phyloP scores from a whole-genome alignment of 2,113 vertebrate species.

The Fregata magnificens region DNA sequence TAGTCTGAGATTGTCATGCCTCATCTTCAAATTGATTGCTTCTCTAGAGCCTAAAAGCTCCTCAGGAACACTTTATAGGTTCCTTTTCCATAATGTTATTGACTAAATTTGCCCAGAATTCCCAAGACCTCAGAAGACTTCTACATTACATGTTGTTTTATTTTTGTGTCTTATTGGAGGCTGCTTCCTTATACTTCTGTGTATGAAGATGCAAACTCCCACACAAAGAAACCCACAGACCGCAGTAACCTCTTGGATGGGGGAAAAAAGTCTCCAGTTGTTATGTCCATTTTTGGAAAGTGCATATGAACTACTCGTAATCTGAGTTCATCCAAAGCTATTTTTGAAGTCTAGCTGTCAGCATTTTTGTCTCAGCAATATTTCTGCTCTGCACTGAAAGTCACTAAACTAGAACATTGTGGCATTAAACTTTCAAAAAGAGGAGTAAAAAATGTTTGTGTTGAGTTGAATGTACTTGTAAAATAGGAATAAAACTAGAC shows the following conservation, averaged over 20 bases:
- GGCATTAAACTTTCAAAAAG: not conserved
- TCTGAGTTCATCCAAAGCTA: conserved; percentile 39
- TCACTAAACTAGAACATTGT: not conserved
- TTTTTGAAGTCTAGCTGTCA: conserved; percentile 27
- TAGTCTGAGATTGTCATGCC: not conserved
- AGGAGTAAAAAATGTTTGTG: not conserved
- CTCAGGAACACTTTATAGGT: not conserved
- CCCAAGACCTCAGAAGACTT: not conserved
- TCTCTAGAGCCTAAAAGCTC: not conserved
- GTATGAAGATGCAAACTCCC: conserved; percentile 40
- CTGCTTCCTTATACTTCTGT: conserved; percentile 54
- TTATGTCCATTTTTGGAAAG: conserved; percentile 38
- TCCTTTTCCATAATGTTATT: not conserved
- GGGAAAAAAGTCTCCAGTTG: not conserved
- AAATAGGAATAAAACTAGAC: not conserved
- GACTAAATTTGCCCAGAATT: conserved; percentile 1
- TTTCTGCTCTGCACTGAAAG: conserved; percentile 6
- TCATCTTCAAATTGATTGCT: not conserved
- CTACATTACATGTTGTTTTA: conserved; percentile 2
- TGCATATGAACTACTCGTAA: not conserved
- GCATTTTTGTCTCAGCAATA: not conserved
- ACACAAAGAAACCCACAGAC: conserved; percentile 69
- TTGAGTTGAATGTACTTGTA: not conserved
- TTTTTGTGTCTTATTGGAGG: conserved; percentile 44
- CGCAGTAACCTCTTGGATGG: conserved; percentile 51